These are phyloP conservation scores for Eremophila alpestris DNA, from an alignment of 2,797 vertebrate species.

Conservation along the genomic window DNA sequence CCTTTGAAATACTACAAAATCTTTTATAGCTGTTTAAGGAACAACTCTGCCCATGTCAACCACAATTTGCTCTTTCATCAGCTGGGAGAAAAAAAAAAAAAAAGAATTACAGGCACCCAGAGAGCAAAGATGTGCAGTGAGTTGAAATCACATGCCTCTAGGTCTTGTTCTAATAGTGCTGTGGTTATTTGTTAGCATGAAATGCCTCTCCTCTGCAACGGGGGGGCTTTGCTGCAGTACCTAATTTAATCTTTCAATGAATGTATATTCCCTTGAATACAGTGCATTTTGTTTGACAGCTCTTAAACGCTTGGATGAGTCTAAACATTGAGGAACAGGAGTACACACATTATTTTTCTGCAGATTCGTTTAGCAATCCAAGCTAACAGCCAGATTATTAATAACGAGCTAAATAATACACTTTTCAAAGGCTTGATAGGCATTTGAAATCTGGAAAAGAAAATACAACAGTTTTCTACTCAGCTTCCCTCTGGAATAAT, in stretches of 20 bases:
- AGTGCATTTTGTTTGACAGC: slow-evolving; percentile 66
- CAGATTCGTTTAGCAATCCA: slow-evolving; percentile 57
- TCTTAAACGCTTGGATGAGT: slow-evolving; percentile 64
- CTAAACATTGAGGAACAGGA: slow-evolving; percentile 41
- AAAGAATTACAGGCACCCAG: neutral
- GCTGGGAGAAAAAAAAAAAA: neutral
- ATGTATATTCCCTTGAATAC: slow-evolving; percentile 51
- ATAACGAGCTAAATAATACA: slow-evolving; percentile 23
- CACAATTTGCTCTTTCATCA: slow-evolving; percentile 8
- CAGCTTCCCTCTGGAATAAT: neutral
- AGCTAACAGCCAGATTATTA: slow-evolving; percentile 59
- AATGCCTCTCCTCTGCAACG: slow-evolving; percentile 28
- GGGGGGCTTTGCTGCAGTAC: slow-evolving; percentile 13
- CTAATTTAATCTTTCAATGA: slow-evolving; percentile 72
- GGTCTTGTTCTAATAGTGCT: slow-evolving; percentile 22
- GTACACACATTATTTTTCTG: slow-evolving; percentile 38
- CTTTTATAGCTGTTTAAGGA: neutral
- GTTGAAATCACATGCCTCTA: slow-evolving; percentile 49
- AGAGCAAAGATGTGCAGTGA: slow-evolving; percentile 25
- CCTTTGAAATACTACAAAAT: neutral
- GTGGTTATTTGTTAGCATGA: slow-evolving; percentile 54
- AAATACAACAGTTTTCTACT: neutral
- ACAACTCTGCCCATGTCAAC: neutral
- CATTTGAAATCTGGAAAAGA: slow-evolving; percentile 32
- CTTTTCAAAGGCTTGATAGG: slow-evolving; percentile 40